Evolutionary conservation across 2,113 vertebrate species (phyloP).

Genomic region (Zosterops borbonicus): DNA sequence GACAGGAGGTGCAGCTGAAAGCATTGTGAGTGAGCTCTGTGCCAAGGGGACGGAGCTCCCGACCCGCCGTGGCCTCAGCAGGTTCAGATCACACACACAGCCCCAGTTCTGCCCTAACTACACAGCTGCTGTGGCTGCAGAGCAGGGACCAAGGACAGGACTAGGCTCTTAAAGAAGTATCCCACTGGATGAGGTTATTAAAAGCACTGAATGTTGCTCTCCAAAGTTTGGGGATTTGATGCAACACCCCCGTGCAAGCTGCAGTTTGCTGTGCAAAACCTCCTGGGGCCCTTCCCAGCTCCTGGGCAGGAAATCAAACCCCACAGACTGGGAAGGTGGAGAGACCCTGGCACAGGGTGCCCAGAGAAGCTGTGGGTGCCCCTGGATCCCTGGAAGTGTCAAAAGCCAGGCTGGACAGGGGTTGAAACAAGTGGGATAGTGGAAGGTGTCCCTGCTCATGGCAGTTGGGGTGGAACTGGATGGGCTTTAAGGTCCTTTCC

Average conservation of each 20-base stretch:
- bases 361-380: background rate
- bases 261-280: background rate
- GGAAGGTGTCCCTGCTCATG: background rate
- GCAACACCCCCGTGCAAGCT: background rate
- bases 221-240: background rate
- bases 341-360: background rate
- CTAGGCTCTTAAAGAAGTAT: background rate
- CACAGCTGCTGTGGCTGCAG: background rate
- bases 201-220: background rate
- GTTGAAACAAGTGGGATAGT: rapidly evolving
- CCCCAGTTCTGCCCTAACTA: background rate
- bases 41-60: background rate
- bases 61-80: rapidly evolving
- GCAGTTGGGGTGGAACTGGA: background rate
- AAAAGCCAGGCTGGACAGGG: rapidly evolving
- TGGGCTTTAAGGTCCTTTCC: background rate
- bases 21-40: rapidly evolving
- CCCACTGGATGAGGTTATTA: background rate
- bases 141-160: background rate
- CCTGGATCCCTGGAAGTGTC: background rate
- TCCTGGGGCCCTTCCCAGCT: background rate
- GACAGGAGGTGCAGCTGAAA: rapidly evolving
- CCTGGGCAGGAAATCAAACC: background rate
- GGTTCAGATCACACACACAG: background rate
- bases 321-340: background rate